Conservation (phyloP, 2,888 invertebrate genomes). For the Helicoverpa assulta region DNA sequence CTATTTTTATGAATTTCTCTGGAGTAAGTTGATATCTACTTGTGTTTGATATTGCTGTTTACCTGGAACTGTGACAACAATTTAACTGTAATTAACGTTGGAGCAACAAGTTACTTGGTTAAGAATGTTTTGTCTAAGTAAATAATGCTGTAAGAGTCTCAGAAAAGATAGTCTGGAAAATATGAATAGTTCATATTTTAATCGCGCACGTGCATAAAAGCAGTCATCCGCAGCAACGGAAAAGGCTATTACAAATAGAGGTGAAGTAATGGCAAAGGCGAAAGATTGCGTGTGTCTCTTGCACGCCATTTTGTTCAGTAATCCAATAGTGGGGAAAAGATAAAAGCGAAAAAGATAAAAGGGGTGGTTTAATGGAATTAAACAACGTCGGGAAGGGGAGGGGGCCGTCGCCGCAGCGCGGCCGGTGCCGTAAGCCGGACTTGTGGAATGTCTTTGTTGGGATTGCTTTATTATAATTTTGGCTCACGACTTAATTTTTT, state of each 20-base stretch:
- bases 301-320: constrained; percentile 87
- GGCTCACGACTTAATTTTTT: constrained; percentile 71
- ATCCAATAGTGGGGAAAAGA: constrained; percentile 88
- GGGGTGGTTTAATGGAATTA: constrained; percentile 90
- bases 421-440: constrained; percentile 83
- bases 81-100: constrained; percentile 4
- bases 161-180: constrained; percentile 21
- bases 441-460: constrained; percentile 86
- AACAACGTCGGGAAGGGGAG: constrained; percentile 78
- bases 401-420: constrained; percentile 57
- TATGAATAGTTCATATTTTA: constrained; percentile 44
- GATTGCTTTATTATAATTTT: constrained; percentile 78
- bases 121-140: not conserved
- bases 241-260: constrained; percentile 77
- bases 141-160: constrained; percentile 2
- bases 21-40: not conserved
- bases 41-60: not conserved
- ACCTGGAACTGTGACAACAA: not conserved
- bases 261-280: constrained; percentile 77
- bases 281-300: constrained; percentile 87
- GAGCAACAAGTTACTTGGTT: constrained; percentile 5
- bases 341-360: constrained; percentile 89
- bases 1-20: constrained; percentile 29
- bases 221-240: constrained; percentile 61
- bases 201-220: constrained; percentile 53